Evolutionary conservation across 2,888 invertebrate genomes (phyloP).

Genomic region (Neocrepidodera transversa): DNA sequence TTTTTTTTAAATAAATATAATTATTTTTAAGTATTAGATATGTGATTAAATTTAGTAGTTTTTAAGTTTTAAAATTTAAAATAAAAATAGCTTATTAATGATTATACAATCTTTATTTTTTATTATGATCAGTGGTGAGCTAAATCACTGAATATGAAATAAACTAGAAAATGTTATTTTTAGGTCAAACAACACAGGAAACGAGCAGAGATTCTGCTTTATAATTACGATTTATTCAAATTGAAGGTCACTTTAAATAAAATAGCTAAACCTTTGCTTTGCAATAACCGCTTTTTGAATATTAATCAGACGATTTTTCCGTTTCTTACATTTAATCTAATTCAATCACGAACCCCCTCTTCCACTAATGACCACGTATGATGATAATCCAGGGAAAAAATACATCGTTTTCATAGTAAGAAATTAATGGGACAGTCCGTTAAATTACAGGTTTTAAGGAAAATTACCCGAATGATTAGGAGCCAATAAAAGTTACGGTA

Average conservation of each 20-base stretch:
- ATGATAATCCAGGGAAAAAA: slow-evolving; percentile 24
- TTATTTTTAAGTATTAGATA: too few species aligned
- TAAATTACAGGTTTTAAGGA: slow-evolving; percentile 33
- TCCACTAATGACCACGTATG: slow-evolving; percentile 26
- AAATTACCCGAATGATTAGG: slow-evolving; percentile 20
- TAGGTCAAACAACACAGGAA: slow-evolving; percentile 21
- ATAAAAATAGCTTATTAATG: too few species aligned
- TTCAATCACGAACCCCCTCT: slow-evolving; percentile 14
- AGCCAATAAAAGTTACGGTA: slow-evolving; percentile 25
- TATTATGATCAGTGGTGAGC: too few species aligned
- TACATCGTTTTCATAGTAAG: slow-evolving; percentile 35
- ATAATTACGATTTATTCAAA: slow-evolving; percentile 21
- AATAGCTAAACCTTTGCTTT: slow-evolving; percentile 7
- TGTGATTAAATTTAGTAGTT: too few species aligned
- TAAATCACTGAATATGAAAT: background rate
- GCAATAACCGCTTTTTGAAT: slow-evolving; percentile 18
- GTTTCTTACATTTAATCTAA: slow-evolving; percentile 28
- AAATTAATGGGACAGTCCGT: slow-evolving; percentile 31
- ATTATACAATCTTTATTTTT: too few species aligned
- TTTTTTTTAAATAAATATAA: too few species aligned
- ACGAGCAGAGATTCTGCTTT: slow-evolving; percentile 17
- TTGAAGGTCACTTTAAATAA: slow-evolving; percentile 17
- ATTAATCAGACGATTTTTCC: slow-evolving; percentile 15
- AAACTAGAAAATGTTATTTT: slow-evolving; percentile 17
- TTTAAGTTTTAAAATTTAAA: too few species aligned